Evolutionary conservation across 2,113 vertebrate species (phyloP).

Genomic region (Acanthochromis polyacanthus): DNA sequence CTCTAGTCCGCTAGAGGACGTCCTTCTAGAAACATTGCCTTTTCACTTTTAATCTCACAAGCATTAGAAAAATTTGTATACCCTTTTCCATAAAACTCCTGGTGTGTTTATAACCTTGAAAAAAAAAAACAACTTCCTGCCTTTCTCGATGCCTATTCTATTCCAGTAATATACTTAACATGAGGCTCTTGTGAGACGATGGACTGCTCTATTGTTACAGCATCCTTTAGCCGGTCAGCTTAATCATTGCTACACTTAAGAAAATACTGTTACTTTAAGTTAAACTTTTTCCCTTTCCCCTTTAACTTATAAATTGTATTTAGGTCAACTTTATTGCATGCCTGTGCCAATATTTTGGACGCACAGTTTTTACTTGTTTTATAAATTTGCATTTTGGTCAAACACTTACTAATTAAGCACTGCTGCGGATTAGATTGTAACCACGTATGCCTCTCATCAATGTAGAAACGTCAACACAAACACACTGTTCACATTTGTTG

Average conservation of each 20-base stretch:
- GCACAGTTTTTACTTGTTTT: constrained; percentile 53
- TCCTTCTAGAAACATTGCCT: constrained; percentile 61
- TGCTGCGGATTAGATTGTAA: constrained; percentile 70
- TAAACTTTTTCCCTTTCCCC: constrained; percentile 40
- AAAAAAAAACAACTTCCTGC: constrained; percentile 48
- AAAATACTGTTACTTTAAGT: constrained; percentile 73
- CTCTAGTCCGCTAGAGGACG: constrained; percentile 90
- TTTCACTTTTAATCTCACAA: constrained; percentile 70
- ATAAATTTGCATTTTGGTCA: constrained; percentile 46
- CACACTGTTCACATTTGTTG: constrained; percentile 36
- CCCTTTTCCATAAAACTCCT: constrained; percentile 46
- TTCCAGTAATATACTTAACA: constrained; percentile 44
- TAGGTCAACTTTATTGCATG: constrained; percentile 66
- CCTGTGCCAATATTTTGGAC: constrained; percentile 60
- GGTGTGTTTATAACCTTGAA: constrained; percentile 57
- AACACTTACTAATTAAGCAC: constrained; percentile 39
- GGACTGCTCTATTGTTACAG: constrained; percentile 50
- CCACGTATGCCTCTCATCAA: constrained; percentile 67
- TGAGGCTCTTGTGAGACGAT: constrained; percentile 35
- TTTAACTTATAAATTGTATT: constrained; percentile 63
- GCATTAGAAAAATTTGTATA: constrained; percentile 55
- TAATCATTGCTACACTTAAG: constrained; percentile 49
- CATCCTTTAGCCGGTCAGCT: constrained; percentile 41
- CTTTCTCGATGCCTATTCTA: constrained; percentile 50
- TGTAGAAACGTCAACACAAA: constrained; percentile 17